A percentile compares a stretch with the other conserved stretches of the same genome.
phyloP scores from a whole-genome alignment of 1,140 invertebrate genomes.

The Apis cerana region DNA sequence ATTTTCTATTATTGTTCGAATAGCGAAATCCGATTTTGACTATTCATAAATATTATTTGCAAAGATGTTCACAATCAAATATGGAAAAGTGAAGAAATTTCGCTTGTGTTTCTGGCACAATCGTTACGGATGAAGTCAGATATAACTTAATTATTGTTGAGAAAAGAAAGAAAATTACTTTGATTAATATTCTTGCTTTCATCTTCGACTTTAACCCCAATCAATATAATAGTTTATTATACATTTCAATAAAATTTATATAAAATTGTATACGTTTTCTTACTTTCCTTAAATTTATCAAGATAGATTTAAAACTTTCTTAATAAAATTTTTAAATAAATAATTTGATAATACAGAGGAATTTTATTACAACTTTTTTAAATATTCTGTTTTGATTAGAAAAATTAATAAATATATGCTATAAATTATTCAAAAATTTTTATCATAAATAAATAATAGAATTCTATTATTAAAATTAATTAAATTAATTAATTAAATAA shows the following conservation, averaged over 20 bases:
- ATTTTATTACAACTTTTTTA: too few relatives aligned
- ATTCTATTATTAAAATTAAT: background rate
- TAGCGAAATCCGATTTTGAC: background rate
- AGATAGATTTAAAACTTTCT: background rate
- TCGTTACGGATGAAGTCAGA: constrained; percentile 9
- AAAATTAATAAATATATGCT: background rate
- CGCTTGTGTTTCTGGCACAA: constrained; percentile 17
- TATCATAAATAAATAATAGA: background rate
- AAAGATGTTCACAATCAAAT: background rate
- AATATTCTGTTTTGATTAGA: background rate
- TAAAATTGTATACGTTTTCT: background rate
- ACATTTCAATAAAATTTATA: background rate
- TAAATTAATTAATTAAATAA: too few relatives aligned
- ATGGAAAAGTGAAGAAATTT: background rate
- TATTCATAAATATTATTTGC: background rate
- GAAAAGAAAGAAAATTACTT: background rate
- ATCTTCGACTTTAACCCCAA: constrained; percentile 14
- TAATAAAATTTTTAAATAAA: background rate
- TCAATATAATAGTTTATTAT: background rate
- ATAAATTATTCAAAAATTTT: background rate
- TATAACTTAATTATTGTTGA: constrained; percentile 9
- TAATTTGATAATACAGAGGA: too few relatives aligned
- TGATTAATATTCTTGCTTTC: constrained; percentile 9
- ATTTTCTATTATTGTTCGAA: too few relatives aligned
- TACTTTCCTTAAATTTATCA: background rate